Conservation (phyloP, 2,888 invertebrate species). For the Synergus gifuensis region DNA sequence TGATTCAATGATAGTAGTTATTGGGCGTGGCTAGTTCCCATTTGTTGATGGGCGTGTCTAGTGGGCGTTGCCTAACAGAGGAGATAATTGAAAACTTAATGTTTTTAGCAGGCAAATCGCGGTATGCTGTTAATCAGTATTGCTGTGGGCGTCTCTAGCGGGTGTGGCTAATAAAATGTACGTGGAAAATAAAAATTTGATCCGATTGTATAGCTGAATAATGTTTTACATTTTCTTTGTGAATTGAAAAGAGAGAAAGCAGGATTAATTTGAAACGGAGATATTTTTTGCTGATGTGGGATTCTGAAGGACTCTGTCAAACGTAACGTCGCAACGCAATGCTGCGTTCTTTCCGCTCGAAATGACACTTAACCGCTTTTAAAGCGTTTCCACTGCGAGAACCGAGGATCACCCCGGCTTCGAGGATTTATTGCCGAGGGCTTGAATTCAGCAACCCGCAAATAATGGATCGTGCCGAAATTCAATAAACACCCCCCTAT, state of each 20-base stretch:
- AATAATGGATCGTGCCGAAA: slow-evolving; percentile 53
- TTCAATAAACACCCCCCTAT: slow-evolving; percentile 51
- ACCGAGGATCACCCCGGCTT: not conserved
- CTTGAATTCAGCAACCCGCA: slow-evolving; percentile 48
- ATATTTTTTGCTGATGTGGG: not conserved
- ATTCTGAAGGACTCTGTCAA: not conserved
- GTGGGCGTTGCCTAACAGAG: too few relatives aligned
- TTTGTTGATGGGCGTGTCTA: not conserved
- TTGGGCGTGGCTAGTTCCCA: too few relatives aligned
- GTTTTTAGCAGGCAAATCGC: too few relatives aligned
- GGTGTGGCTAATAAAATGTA: not conserved
- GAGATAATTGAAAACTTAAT: too few relatives aligned
- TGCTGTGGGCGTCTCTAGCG: not conserved
- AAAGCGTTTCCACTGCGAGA: not conserved
- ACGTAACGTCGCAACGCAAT: not conserved
- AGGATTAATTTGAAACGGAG: not conserved
- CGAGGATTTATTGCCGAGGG: slow-evolving; percentile 48
- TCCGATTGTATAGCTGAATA: not conserved
- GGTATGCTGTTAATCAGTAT: not conserved
- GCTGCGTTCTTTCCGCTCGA: not conserved
- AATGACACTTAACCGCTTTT: slow-evolving; percentile 1
- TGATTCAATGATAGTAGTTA: fast-evolving
- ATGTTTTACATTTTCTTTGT: not conserved
- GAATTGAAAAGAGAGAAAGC: not conserved
- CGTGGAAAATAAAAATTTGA: not conserved